phyloP scores from a whole-genome alignment of 2,888 invertebrate species.

The Sialis fuliginosa region DNA sequence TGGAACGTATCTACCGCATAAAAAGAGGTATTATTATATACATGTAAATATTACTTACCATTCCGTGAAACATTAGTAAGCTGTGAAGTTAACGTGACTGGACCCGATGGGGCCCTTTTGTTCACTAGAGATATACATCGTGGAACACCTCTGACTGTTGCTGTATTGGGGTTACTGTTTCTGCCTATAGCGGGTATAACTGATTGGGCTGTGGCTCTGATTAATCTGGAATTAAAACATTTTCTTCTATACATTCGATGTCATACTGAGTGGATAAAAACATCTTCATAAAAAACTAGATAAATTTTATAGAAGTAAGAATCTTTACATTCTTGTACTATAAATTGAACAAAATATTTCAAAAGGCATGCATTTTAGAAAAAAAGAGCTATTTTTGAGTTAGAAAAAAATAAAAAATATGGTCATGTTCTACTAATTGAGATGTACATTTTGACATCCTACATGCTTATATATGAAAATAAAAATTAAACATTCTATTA shows the following conservation, averaged over 20 bases:
- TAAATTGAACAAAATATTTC: too few relatives aligned
- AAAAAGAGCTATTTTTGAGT: too few relatives aligned
- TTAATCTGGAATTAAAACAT: conserved; percentile 18
- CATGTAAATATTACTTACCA: conserved; percentile 22
- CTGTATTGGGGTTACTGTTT: conserved; percentile 22
- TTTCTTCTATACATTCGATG: not conserved
- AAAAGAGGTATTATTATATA: not conserved
- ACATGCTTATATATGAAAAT: too few relatives aligned
- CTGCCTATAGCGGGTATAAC: conserved; percentile 29
- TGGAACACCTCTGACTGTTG: conserved; percentile 17
- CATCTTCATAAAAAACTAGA: not conserved
- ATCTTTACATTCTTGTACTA: too few relatives aligned
- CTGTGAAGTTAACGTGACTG: conserved; percentile 48
- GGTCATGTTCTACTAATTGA: too few relatives aligned
- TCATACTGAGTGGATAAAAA: not conserved
- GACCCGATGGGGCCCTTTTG: conserved; percentile 36
- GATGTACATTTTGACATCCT: too few relatives aligned
- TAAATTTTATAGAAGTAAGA: too few relatives aligned
- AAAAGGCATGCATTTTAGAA: too few relatives aligned
- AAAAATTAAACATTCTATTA: too few relatives aligned
- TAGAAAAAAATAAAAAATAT: too few relatives aligned
- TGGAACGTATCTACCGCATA: too few relatives aligned
- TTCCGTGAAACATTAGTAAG: conserved; percentile 41
- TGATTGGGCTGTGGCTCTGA: conserved; percentile 25
- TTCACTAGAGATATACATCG: conserved; percentile 24